These are phyloP conservation scores for Sitta europaea DNA, from an alignment of 2,113 vertebrate species.

Conservation along the genomic window DNA sequence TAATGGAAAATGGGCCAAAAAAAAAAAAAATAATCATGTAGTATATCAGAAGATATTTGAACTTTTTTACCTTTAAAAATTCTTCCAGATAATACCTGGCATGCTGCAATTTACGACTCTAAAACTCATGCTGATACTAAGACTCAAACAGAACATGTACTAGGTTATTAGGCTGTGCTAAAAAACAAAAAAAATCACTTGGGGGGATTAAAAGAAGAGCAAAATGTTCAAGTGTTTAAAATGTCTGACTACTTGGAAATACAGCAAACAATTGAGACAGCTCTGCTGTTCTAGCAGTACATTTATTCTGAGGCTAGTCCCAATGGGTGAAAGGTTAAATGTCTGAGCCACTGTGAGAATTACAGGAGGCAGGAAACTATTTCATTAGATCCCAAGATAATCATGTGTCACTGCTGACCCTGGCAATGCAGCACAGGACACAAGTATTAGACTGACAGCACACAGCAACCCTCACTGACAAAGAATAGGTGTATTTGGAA, in stretches of 20 bases:
- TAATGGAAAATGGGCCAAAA: neutral
- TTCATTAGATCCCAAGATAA: conserved; percentile 51
- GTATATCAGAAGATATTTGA: neutral
- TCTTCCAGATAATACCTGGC: neutral
- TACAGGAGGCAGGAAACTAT: conserved; percentile 36
- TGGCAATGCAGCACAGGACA: neutral
- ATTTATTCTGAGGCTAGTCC: neutral
- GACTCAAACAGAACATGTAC: neutral
- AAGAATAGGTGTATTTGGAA: neutral
- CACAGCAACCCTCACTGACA: neutral
- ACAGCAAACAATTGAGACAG: neutral
- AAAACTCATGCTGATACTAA: neutral
- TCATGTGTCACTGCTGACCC: neutral
- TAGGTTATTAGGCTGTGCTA: neutral
- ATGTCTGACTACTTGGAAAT: neutral
- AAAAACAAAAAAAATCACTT: fast-evolving
- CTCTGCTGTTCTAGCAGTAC: neutral
- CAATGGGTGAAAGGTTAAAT: conserved; percentile 22
- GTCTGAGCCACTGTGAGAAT: conserved; percentile 1
- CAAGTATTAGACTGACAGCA: conserved; percentile 29
- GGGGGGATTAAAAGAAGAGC: neutral
- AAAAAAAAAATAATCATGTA: neutral
- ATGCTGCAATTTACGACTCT: neutral
- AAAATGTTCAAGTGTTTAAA: neutral
- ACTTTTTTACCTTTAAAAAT: neutral